Conservation (phyloP, 2,888 invertebrate genomes). For the Rhogogaster chlorosoma region DNA sequence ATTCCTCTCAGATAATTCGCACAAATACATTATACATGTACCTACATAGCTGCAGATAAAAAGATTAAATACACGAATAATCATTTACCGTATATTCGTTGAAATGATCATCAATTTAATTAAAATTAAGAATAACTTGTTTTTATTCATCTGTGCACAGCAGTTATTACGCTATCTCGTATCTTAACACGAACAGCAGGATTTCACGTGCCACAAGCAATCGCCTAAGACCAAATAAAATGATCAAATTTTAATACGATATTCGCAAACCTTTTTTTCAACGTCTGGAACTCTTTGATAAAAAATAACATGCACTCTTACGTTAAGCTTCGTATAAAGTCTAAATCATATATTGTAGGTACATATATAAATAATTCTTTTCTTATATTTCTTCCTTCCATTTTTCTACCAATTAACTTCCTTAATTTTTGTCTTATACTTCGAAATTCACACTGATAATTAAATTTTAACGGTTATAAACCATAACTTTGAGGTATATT, state of each 20-base stretch:
- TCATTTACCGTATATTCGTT: background rate
- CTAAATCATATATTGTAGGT: too few relatives aligned
- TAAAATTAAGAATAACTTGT: slow-evolving; percentile 1
- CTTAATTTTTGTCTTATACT: background rate
- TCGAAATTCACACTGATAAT: background rate
- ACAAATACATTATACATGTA: too few relatives aligned
- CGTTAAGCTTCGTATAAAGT: background rate
- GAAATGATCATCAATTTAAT: slow-evolving; percentile 1
- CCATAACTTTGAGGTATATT: background rate
- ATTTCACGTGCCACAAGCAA: background rate
- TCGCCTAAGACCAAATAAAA: background rate
- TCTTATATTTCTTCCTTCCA: background rate
- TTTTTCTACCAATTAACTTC: background rate
- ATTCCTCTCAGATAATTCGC: slow-evolving; percentile 21
- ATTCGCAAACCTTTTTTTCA: background rate
- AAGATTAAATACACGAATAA: background rate
- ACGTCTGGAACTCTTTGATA: background rate
- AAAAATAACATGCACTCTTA: background rate
- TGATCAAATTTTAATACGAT: background rate
- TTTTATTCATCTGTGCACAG: background rate
- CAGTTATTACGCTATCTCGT: background rate
- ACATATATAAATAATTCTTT: background rate
- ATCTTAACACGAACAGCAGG: background rate
- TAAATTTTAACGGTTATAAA: background rate
- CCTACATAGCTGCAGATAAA: too few relatives aligned